Base-by-base conservation (phyloP, 2,797 vertebrate species). In the Syngnathus rostellatus region DNA sequence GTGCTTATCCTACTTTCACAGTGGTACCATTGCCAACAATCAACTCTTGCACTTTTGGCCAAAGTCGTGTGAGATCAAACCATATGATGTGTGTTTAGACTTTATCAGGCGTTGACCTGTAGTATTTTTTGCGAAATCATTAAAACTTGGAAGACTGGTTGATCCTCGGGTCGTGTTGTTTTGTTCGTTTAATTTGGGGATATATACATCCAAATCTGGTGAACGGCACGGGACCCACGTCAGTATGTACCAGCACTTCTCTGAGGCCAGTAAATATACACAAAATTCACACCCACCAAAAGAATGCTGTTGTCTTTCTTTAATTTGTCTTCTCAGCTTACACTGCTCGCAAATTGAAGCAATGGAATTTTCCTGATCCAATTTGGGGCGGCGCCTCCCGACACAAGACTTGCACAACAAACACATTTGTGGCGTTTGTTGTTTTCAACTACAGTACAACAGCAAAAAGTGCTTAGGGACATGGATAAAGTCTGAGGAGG, bases 61-160 rank as follows among this genome's bases (percentile, higher is more conserved):
- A 7, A 41, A 8, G 60, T 62, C 41, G 25, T 8, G 12, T 62
- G 21, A 62, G 41, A 62, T 62, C 21, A 62, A 62, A 45, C 14
- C 45, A 12, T 62, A 43, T 21, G 59, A 8, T 43, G 41, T 21
- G 40, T 43, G n/a, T 41, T 14, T 21, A 21, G 45, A 43, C 21
- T 23, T 48, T 48, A 50, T 51, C 6, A n/a, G 19, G 43, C 3
- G 19, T 37, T 64, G 63, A 64, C 39, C 53, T 50, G 37, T n/a
- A 37, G 25, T 51, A 50, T 64, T 64, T 64, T 37, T 51, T 64
- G 51, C 37, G 21, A n/a, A 64, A 64, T 64, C 46, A 64, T n/a
- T 50, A 51, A 64, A 50, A 40, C 19, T 37, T 65, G 19, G 16
- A 43, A 63, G 23, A 55, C 12, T 23, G 38, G 39, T 54, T 54